These are phyloP conservation scores for Microcebus tavaratra DNA, from an alignment of 2,113 vertebrate genomes.

Conservation along the genomic window DNA sequence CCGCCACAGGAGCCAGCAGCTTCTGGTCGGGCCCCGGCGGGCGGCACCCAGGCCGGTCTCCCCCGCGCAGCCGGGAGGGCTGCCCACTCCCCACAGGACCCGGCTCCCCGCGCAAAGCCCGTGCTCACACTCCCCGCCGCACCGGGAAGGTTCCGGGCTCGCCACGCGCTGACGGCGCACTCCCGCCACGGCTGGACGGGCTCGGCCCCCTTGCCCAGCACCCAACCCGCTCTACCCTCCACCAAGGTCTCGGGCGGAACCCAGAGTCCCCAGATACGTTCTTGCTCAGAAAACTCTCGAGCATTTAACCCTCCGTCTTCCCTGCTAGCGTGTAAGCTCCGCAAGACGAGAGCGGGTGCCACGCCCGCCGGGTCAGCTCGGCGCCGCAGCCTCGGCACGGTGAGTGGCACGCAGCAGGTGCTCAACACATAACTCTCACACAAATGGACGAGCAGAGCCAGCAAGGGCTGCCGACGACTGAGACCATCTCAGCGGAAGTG, in stretches of 20 bases:
- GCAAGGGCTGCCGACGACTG: fast-evolving
- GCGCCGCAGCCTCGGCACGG: background rate
- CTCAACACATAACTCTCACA: background rate
- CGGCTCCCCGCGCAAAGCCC: background rate
- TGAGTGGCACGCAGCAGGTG: fast-evolving
- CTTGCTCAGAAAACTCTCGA: background rate
- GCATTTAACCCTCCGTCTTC: background rate
- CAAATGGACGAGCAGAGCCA: background rate
- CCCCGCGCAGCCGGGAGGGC: background rate
- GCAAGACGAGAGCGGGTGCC: fast-evolving
- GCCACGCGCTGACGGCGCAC: fast-evolving
- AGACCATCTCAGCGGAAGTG: background rate
- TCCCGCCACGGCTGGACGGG: background rate
- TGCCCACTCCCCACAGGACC: background rate
- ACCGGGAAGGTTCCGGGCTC: fast-evolving
- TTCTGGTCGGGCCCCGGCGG: background rate
- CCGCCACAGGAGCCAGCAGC: background rate
- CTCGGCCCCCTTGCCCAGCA: background rate
- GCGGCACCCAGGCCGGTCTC: background rate
- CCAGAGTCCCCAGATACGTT: background rate
- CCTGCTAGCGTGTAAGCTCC: background rate
- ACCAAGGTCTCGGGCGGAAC: background rate
- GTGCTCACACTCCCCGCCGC: fast-evolving
- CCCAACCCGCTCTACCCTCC: background rate
- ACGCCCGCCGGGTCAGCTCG: fast-evolving